Evolutionary conservation across 2,888 invertebrate genomes (phyloP).

Genomic region (Andrena bicolor): DNA sequence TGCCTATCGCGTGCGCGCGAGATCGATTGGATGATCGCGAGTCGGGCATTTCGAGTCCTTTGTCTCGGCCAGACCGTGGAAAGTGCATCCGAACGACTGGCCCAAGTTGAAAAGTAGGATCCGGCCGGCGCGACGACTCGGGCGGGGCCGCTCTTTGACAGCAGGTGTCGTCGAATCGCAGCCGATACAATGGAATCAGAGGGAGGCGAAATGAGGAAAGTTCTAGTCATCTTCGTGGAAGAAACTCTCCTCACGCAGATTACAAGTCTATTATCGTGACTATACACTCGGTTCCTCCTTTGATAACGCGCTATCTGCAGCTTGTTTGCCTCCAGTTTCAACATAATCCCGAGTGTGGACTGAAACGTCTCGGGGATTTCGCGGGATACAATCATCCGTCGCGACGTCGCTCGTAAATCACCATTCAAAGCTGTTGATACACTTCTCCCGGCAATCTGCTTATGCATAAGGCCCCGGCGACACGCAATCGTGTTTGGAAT

Average conservation of each 20-base stretch:
- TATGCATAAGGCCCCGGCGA: background rate
- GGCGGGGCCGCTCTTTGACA: too few relatives aligned
- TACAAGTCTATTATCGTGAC: background rate
- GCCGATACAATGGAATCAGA: too few relatives aligned
- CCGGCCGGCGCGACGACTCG: too few relatives aligned
- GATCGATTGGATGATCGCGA: too few relatives aligned
- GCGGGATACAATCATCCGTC: background rate
- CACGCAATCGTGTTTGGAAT: background rate
- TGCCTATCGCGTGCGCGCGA: too few relatives aligned
- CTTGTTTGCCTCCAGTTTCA: constrained; percentile 35
- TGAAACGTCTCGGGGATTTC: background rate
- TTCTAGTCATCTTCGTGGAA: background rate
- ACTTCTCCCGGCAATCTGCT: background rate
- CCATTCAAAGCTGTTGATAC: background rate
- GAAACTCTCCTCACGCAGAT: background rate
- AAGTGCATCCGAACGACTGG: too few relatives aligned
- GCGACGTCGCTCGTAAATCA: background rate
- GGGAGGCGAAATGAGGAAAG: background rate
- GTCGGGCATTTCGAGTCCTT: too few relatives aligned
- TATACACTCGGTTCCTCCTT: background rate
- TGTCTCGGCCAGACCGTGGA: too few relatives aligned
- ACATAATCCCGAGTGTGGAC: constrained; percentile 5
- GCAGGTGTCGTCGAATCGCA: too few relatives aligned
- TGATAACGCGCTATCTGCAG: constrained; percentile 30
- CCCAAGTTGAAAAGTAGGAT: too few relatives aligned